A percentile compares a stretch with the other conserved stretches of the same genome.
phyloP scores from a whole-genome alignment of 2,888 invertebrate genomes.

The Bimastos eiseni region DNA sequence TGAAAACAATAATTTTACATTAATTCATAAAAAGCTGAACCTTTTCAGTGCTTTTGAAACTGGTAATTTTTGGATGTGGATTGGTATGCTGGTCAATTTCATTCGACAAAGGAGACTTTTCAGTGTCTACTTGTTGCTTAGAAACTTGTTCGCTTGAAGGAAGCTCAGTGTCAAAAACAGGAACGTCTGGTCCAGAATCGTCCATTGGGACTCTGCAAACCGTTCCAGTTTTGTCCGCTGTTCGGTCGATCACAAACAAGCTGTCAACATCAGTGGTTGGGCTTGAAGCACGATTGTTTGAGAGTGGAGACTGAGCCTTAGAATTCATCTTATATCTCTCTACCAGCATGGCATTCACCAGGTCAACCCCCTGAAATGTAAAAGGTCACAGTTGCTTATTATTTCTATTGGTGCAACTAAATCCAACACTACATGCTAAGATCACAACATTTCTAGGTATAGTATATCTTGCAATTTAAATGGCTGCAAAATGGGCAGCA shows the following conservation, averaged over 20 bases:
- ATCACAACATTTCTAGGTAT: background rate
- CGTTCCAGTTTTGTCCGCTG: background rate
- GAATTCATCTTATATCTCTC: slow-evolving; percentile 13
- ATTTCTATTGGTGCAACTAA: background rate
- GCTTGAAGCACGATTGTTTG: background rate
- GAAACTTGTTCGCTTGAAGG: background rate
- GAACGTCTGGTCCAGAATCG: background rate
- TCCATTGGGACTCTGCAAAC: background rate
- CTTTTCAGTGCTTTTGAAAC: background rate
- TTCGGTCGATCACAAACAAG: background rate
- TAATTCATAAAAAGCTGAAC: background rate
- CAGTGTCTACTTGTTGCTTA: background rate
- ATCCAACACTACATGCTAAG: background rate
- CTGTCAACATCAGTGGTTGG: background rate
- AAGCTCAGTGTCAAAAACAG: background rate
- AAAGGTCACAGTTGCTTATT: background rate
- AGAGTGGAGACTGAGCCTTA: background rate
- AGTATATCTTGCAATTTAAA: background rate
- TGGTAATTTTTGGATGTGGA: background rate
- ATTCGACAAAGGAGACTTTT: background rate
- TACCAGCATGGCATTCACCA: background rate
- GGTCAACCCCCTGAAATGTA: background rate
- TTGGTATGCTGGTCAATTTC: background rate
- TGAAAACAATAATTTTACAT: background rate
- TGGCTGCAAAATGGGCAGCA: no score